Percentiles rank a stretch among this genome's conserved stretches.
Conservation (phyloP, 2,797 vertebrate genomes). For the Falco naumanni region DNA sequence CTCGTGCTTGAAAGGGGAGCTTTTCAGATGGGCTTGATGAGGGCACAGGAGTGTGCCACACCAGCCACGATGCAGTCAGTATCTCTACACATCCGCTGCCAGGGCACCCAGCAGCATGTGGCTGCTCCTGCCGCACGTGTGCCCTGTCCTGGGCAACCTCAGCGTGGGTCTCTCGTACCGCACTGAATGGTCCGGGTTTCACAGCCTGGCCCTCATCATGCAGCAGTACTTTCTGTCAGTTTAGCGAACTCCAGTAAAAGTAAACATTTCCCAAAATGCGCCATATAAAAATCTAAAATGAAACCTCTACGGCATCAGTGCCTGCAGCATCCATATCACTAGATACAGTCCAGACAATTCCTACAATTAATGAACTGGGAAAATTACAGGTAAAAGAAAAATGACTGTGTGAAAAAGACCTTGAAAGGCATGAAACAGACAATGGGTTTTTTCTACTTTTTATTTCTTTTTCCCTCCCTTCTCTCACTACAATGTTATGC, state of each 20-base stretch:
- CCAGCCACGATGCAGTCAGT: accelerated
- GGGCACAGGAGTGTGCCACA: not conserved
- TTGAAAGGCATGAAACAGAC: conserved; percentile 62
- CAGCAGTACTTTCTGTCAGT: accelerated
- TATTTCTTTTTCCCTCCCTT: conserved; percentile 38
- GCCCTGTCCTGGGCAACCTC: not conserved
- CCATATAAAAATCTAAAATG: not conserved
- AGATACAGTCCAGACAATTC: conserved; percentile 25
- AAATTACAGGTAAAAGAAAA: conserved; percentile 67
- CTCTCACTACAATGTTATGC: conserved; percentile 65
- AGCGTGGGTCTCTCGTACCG: accelerated
- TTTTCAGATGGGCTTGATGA: not conserved
- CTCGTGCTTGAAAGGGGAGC: conserved; percentile 80
- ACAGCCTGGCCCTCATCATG: accelerated
- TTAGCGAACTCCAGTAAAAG: not conserved
- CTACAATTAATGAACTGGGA: conserved; percentile 60
- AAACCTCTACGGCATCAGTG: not conserved
- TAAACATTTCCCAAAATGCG: not conserved
- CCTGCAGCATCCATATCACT: not conserved
- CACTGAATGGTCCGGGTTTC: accelerated
- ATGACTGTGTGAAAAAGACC: conserved; percentile 41
- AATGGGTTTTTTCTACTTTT: conserved; percentile 31
- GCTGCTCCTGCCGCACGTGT: accelerated
- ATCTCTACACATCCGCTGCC: accelerated
- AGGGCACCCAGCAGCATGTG: not conserved